Base-by-base conservation (phyloP, 2,113 vertebrate species). In the Synodontis membranacea region DNA sequence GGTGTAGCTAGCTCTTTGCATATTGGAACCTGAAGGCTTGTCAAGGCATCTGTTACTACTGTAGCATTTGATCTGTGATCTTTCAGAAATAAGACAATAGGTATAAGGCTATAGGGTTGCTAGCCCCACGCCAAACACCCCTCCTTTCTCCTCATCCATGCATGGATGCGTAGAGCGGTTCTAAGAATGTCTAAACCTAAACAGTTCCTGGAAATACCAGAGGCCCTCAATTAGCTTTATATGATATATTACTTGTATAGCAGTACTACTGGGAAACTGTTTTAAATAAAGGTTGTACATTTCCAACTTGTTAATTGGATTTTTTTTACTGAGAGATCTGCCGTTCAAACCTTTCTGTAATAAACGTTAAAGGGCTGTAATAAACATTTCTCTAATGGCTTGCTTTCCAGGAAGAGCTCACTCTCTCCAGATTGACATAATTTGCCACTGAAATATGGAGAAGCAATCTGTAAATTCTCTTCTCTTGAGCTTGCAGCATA, bases 371-470 rank as follows among this genome's bases (percentile, higher is more conserved):
- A 37, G 21, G 50, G 28, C 78, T 58, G 37, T 80, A 31, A 82
- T 82, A 82, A 64, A 64, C 58, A 64, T 21, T 64, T 62, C 1
- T 25, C 0, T 80, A 56, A 54, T 46, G 23, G 31, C 39, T 62
- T 64, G 58, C 80, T 64, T 62, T 82, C 28, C 58, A 48, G 58
- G 58, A 82, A 82, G 42, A 46, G 39, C 80, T 64, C 17, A 25
- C 25, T 82, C 10, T 58, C 23, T 37, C 23, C 34, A 28, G 52
- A 52, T 50, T 34, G 56, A 62, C 37, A 52, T n/a, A 37, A 86
- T 81, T 81, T 81, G 37, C 46, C 50, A 80, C 62, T 58, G 64
- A n/a, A 86, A 81, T 75, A 80, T 86, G 37, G 56, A 85, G 54
- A 76, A 76, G 56, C 31, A 70, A 70, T 86, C 58, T 80, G 46